These are phyloP conservation scores for Drosophila seguyi DNA, from an alignment of 1,140 invertebrate genomes.

Conservation along the genomic window DNA sequence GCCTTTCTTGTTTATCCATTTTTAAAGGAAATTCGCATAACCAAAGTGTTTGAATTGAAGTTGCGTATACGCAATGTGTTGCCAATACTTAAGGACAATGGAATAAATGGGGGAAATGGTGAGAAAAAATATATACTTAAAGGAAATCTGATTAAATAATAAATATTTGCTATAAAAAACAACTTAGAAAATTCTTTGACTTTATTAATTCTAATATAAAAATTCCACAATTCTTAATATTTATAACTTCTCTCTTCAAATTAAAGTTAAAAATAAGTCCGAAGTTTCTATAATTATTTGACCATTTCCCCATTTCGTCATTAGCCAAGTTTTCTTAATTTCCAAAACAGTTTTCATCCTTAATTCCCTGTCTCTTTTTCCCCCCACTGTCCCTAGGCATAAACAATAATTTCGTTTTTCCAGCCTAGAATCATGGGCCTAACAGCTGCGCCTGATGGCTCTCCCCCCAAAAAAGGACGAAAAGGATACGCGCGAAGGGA, in stretches of 20 bases:
- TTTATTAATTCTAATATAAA: not conserved
- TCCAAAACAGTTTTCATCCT: not conserved
- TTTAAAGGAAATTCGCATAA: conserved; percentile 11
- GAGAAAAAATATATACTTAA: not conserved
- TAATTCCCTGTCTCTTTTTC: not conserved
- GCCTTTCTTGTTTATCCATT: conserved; percentile 14
- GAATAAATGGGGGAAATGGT: not conserved
- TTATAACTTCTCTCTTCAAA: too few species aligned
- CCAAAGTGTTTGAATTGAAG: conserved; percentile 40
- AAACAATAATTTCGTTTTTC: conserved; percentile 53
- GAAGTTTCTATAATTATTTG: not conserved
- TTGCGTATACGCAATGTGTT: conserved; percentile 77
- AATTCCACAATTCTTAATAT: fast-evolving
- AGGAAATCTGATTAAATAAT: not conserved
- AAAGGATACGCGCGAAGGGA: conserved; percentile 15
- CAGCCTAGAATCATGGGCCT: conserved; percentile 17
- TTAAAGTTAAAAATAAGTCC: too few species aligned
- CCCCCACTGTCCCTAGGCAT: conserved; percentile 46
- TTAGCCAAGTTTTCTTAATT: conserved; percentile 5
- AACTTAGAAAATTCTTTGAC: not conserved
- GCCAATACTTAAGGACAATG: conserved; percentile 35
- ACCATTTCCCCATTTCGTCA: conserved; percentile 5
- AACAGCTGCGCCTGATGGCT: conserved; percentile 74
- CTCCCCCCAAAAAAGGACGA: conserved; percentile 3
- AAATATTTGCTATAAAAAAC: not conserved